These are phyloP conservation scores for Idris sp. DNA, from an alignment of 1,140 invertebrate species.

Conservation along the genomic window DNA sequence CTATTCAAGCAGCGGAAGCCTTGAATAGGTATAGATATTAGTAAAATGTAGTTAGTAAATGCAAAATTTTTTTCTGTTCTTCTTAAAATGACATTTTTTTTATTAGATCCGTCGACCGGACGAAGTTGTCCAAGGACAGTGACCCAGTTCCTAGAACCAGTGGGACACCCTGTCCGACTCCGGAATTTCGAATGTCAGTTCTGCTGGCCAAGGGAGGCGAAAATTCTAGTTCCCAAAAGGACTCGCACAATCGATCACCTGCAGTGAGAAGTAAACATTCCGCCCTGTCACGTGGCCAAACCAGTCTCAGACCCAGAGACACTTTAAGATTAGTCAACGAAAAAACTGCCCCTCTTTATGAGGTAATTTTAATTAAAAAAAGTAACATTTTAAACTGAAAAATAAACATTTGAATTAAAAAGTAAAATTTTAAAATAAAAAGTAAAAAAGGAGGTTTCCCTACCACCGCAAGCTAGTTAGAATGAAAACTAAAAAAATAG, in stretches of 20 bases:
- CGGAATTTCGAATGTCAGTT: slow-evolving; percentile 85
- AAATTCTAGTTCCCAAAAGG: slow-evolving; percentile 75
- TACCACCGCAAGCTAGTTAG: no score
- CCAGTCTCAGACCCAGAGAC: slow-evolving; percentile 74
- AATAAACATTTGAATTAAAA: no score
- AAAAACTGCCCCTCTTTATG: slow-evolving; percentile 70
- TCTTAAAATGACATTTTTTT: no score
- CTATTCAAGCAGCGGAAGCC: slow-evolving; percentile 83
- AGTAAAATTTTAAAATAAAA: no score
- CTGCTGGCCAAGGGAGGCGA: slow-evolving; percentile 83
- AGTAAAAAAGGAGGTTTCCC: no score
- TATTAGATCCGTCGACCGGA: slow-evolving; percentile 73
- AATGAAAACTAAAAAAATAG: no score
- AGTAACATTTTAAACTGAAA: no score
- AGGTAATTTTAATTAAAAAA: no score
- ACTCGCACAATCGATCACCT: slow-evolving; percentile 73
- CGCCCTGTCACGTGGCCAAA: slow-evolving; percentile 74
- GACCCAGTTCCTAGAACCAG: slow-evolving; percentile 71
- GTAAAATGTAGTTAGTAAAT: slow-evolving; percentile 24
- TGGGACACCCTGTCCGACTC: slow-evolving; percentile 71
- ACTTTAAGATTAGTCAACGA: slow-evolving; percentile 80
- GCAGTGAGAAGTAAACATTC: slow-evolving; percentile 70
- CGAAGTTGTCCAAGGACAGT: slow-evolving; percentile 72
- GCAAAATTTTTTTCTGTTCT: no score
- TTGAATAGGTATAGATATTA: slow-evolving; percentile 79